Base-by-base conservation (phyloP, 2,113 vertebrate species). In the Trematomus loennbergii region DNA sequence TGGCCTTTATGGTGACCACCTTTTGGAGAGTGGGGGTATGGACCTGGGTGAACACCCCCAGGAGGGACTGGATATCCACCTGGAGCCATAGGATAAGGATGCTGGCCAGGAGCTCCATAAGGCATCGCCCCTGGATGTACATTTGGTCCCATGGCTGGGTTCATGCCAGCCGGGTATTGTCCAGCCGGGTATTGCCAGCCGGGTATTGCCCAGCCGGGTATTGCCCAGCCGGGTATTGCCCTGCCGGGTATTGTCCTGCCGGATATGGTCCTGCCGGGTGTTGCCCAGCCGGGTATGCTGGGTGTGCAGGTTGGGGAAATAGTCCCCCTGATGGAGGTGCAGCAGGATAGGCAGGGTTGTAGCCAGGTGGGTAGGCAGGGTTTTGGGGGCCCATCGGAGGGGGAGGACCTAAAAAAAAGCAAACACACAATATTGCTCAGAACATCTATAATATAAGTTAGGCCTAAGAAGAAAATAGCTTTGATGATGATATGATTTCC, bases 11-110 rank as follows among this genome's bases (percentile, higher is more conserved):
- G 61, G 48, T 93, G 85, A 36, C 69, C 80, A 1, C 79, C 86
- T 86, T 92, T 91, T 25, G 92, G 90, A 48, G 88, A 91, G 53
- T 91, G 94, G 25, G 85, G 95, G 71, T 68, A 94, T 69, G 72
- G 85, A 53, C 89, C 87, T 3, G 93, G 94, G 58, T 83, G 72
- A 71, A 88, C 89, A 65, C 89, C 93, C 66, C 29, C 63, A 52
- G 94, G 92, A 9, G 85, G 92, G 16, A 63, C 86, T 73, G 93
- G 91, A 83, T 71, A 92, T 72, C 85, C 89, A 45, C 86, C 89
- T 20, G 85, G 66, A 61, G 88, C 93, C 13, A 80, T 54, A 6
- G 89, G 77, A 78, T 90, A 87, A 64, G 84, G 69, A 57, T 93
- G 59, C 65, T 88, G 40, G 67, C 86, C 85, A 45, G 80, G 45